Conservation (phyloP, 2,113 vertebrate species). For the Gambusia holbrooki region DNA sequence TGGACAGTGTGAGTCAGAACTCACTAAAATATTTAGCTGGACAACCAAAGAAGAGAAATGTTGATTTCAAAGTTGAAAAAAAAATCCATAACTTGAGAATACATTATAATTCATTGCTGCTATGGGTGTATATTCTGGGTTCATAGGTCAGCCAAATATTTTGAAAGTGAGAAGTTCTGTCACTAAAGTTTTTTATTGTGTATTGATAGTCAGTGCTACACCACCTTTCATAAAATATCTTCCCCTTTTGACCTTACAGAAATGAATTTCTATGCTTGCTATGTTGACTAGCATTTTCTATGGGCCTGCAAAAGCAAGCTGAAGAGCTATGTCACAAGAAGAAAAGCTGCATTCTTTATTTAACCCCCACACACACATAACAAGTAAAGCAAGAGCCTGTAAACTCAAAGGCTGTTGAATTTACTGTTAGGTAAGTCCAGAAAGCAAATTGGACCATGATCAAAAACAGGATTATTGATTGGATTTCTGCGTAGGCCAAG, state of each 20-base stretch:
- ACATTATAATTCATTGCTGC: not conserved
- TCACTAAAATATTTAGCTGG: slow-evolving; percentile 3
- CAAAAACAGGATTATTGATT: slow-evolving; percentile 73
- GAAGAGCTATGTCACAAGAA: slow-evolving; percentile 52
- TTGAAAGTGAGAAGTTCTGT: slow-evolving; percentile 9
- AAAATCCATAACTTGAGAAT: too few relatives aligned
- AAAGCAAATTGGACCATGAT: slow-evolving; percentile 72
- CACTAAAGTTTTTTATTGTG: slow-evolving; percentile 12
- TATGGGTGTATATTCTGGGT: slow-evolving; percentile 11
- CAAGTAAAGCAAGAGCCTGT: slow-evolving; percentile 47
- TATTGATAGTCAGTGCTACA: slow-evolving; percentile 13
- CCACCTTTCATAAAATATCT: slow-evolving; percentile 37
- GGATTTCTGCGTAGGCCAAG: slow-evolving; percentile 65
- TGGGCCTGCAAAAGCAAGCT: slow-evolving; percentile 21
- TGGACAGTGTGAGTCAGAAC: not conserved
- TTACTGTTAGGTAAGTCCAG: slow-evolving; percentile 66
- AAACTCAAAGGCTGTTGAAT: slow-evolving; percentile 57
- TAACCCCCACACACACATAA: slow-evolving; percentile 50
- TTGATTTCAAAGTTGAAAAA: not conserved
- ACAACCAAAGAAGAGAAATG: not conserved
- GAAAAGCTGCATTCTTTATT: slow-evolving; percentile 54
- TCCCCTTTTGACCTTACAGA: slow-evolving; percentile 59
- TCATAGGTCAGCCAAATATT: slow-evolving; percentile 5
- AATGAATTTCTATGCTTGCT: slow-evolving; percentile 61
- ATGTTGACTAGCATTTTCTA: slow-evolving; percentile 58